Base-by-base conservation (phyloP, 2,113 vertebrate genomes). In the Cromileptes altivelis region DNA sequence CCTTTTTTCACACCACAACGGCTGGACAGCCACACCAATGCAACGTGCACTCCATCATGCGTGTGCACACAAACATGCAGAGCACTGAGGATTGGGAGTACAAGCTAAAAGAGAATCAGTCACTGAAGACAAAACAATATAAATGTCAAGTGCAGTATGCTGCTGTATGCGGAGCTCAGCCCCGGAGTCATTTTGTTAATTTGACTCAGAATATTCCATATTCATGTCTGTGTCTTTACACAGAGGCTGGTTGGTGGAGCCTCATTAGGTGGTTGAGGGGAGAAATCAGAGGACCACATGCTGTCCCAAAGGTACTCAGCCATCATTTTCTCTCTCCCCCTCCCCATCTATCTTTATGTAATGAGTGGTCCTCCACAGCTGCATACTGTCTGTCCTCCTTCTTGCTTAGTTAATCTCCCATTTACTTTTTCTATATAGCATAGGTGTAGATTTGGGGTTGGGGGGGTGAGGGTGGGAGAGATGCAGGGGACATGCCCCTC, bases 101-200 rank as follows among this genome's bases (percentile, higher is more conserved):
- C 42, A 69, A 71, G 52, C 70, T 80, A 49, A 57, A n/a, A 53
- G 57, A 37, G 53, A 56, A 67, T 53, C 18, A 68, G 68, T 53
- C 72, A 23, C 23, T 61, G 45, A 45, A 85, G 69, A 83, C 69
- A 86, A 81, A 82, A 84, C 52, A 77, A 75, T 74, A 25, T 64
- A 85, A 82, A 92, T 85, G 85, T 86, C 83, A 84, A 70, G 71
- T 71, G 49, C 74, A 87, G 73, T 56, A 69, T 80, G 49, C 12
- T 6, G 67, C 65, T 25, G 49, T 47, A 88, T 61, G n/a, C 15
- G 3, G 56, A 61, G 73, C 68, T 69, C n/a, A 64, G 68, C 70
- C 86, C 75, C 52, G 49, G 67, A 86, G 81, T 82, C 84, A 67
- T 61, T 57, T 75, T 62, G 60, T 75, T 82, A 40, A 81, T 86